Evolutionary conservation across 1,140 invertebrate species (phyloP), one percentile per base, ranked within the genome.

Genomic region (Nylanderia fulva): DNA sequence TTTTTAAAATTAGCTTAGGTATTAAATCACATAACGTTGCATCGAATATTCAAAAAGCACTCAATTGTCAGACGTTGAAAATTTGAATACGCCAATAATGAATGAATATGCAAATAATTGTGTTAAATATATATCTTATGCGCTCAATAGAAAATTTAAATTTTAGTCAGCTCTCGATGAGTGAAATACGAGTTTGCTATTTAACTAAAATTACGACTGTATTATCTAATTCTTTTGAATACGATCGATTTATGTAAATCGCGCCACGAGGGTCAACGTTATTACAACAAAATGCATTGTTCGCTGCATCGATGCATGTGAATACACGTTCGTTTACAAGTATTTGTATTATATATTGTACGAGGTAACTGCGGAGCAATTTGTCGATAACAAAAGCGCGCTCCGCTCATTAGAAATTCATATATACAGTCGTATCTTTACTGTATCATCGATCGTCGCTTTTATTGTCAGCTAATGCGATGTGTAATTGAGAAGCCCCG

Each of bases 381-480:
- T 79, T 82, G 54, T 21, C 75, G 60, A 56, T 82, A 82, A 88
- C 79, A 85, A 85, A 85, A 3, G 61, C 85, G 48, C 66, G 77
- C n/a, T 75, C 18, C 74, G 15, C 24, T 90, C 79, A 83, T 90
- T 89, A 89, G 80, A 80, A 87, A 90, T 90, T 90, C 88, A 90
- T 90, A 63, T 77, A 89, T 87, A 79, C 85, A 71, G 79, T 63
- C 88, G 39, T 89, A 82, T 89, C 85, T 88, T 76, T 75, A 58
- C 66, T 60, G 61, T 82, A 85, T 90, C 85, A 80, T 89, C 88
- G 89, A 87, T 90, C 74, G 86, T 39, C 64, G 87, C 84, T 82
- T 87, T 90, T 90, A 90, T 90, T 64, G 86, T 86, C 88, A 84
- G 52, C 86, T 90, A 90, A 90, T 88, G 86, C 48, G 84, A 83